Evolutionary conservation across 2,888 invertebrate species (phyloP).

Genomic region (Andrena hattorfiana): DNA sequence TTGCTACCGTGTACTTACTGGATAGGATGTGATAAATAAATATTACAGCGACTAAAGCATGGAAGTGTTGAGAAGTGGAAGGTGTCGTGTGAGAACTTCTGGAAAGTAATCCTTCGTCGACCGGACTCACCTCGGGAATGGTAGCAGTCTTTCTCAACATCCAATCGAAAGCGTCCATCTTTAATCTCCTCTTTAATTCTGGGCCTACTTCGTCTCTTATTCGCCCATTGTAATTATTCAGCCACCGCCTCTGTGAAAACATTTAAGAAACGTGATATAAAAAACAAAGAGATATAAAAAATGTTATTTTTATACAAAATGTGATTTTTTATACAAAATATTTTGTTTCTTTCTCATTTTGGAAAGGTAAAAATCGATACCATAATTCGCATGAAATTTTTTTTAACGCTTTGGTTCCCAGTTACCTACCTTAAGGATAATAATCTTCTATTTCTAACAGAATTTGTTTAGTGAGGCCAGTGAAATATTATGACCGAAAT

Average conservation of each 20-base stretch:
- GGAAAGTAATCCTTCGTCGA: constrained; percentile 71
- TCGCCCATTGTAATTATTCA: constrained; percentile 92
- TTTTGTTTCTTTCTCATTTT: too few species aligned
- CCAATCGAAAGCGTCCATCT: constrained; percentile 92
- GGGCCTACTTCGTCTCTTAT: constrained; percentile 91
- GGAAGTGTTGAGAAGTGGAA: constrained; percentile 52
- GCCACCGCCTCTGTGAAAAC: constrained; percentile 89
- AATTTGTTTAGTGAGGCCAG: too few species aligned
- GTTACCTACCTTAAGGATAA: too few species aligned
- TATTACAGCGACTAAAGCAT: constrained; percentile 36
- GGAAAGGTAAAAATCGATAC: too few species aligned
- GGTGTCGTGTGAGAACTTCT: constrained; percentile 56
- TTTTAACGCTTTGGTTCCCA: too few species aligned
- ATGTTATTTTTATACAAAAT: too few species aligned
- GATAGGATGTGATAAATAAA: constrained; percentile 46
- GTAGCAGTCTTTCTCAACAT: constrained; percentile 93
- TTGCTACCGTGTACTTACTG: constrained; percentile 44
- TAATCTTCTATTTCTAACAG: too few species aligned
- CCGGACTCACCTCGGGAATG: constrained; percentile 87
- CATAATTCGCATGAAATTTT: too few species aligned
- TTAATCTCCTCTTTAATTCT: constrained; percentile 90
- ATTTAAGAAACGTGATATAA: constrained; percentile 1
- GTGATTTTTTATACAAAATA: too few species aligned
- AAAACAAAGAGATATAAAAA: too few species aligned
- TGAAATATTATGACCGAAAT: too few species aligned